Conservation (phyloP, 2,888 invertebrate genomes). For the Apodemia zela region DNA sequence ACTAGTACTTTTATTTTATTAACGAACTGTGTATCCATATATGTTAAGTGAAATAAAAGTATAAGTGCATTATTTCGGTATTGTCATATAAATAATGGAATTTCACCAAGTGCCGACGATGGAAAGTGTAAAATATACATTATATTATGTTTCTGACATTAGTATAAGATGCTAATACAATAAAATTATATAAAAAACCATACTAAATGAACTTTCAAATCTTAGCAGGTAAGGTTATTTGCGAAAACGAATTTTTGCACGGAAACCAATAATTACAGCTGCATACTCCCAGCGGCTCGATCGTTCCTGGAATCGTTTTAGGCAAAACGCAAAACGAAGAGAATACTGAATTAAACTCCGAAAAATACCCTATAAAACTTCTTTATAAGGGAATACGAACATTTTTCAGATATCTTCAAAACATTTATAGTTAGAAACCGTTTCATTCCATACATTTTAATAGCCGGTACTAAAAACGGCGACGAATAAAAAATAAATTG, state of each 20-base stretch:
- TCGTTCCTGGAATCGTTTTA: constrained; percentile 21
- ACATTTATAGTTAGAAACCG: not conserved
- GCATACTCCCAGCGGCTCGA: constrained; percentile 15
- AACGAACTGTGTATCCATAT: too few relatives aligned
- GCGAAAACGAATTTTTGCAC: constrained; percentile 17
- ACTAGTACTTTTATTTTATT: too few relatives aligned
- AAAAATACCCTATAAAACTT: constrained; percentile 17
- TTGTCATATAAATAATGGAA: too few relatives aligned
- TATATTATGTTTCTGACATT: too few relatives aligned
- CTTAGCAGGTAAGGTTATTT: not conserved
- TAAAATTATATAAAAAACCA: not conserved
- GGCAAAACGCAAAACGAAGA: constrained; percentile 15
- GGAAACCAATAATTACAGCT: constrained; percentile 26
- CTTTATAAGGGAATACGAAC: constrained; percentile 14
- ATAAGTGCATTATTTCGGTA: too few relatives aligned
- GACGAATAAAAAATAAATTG: not conserved
- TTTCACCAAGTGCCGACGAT: too few relatives aligned
- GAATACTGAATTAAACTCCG: constrained; percentile 15
- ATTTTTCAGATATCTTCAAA: constrained; percentile 15
- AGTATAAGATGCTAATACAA: too few relatives aligned
- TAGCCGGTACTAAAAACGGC: not conserved
- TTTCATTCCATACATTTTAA: not conserved
- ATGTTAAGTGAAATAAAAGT: too few relatives aligned
- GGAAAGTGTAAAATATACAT: too few relatives aligned
- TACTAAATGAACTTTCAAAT: not conserved